Conservation (phyloP, 1,140 invertebrate species). For the Drosophila nigromelanica region DNA sequence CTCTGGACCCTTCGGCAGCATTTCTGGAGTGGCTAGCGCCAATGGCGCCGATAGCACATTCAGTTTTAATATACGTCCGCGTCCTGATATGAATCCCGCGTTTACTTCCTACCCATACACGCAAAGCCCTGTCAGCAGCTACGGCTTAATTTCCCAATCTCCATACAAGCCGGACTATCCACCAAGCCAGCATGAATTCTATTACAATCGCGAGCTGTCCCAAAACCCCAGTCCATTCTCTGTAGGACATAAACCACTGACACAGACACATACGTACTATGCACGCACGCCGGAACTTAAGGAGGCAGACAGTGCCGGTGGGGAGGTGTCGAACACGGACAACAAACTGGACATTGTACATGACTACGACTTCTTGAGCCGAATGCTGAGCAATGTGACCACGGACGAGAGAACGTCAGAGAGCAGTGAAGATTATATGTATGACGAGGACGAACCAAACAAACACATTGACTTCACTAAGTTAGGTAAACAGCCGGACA, state of each 20-base stretch:
- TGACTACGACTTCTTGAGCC: constrained; percentile 63
- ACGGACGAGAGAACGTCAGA: constrained; percentile 30
- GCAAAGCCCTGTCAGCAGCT: constrained; percentile 25
- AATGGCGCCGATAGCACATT: constrained; percentile 78
- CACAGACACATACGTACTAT: constrained; percentile 47
- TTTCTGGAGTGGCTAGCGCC: constrained; percentile 71
- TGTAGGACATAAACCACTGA: constrained; percentile 18
- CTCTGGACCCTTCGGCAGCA: constrained; percentile 65
- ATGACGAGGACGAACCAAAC: constrained; percentile 53
- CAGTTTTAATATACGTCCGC: constrained; percentile 78
- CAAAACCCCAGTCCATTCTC: constrained; percentile 52
- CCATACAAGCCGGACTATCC: constrained; percentile 54
- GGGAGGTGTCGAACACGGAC: constrained; percentile 32
- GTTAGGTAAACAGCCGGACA: constrained; percentile 9
- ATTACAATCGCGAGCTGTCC: constrained; percentile 61
- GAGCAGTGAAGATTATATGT: constrained; percentile 50
- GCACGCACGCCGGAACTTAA: constrained; percentile 57
- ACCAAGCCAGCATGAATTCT: constrained; percentile 46
- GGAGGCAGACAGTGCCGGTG: constrained; percentile 19
- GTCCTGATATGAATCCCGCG: constrained; percentile 44
- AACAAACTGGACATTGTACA: constrained; percentile 61
- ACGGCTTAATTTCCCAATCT: constrained; percentile 46
- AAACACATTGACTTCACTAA: constrained; percentile 41
- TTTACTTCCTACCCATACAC: constrained; percentile 49
- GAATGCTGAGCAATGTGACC: constrained; percentile 52